These are phyloP conservation scores for Pelagia noctiluca DNA, from an alignment of 30 jellyfish, hydroid and myxozoan species.

Conservation along the genomic window DNA sequence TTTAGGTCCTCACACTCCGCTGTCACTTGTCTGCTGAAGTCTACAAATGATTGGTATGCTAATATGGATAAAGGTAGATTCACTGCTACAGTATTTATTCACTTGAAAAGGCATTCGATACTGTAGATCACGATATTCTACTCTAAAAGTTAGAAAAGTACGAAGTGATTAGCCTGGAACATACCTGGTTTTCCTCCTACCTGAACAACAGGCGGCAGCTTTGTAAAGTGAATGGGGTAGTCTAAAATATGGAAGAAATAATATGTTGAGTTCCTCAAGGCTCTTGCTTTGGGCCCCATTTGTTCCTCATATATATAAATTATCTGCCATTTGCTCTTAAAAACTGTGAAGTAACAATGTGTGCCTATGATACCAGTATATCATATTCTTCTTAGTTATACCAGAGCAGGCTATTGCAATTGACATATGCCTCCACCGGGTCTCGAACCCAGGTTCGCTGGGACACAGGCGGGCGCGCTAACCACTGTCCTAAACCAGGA, in stretches of 20 bases:
- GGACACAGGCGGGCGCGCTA: too few species aligned
- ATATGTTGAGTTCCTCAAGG: constrained; percentile 64
- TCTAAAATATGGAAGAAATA: not conserved
- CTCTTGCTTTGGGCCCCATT: constrained; percentile 47
- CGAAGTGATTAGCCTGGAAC: not conserved
- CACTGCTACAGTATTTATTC: not conserved
- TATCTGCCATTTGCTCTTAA: constrained; percentile 43
- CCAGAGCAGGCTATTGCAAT: too few species aligned
- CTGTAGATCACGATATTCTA: too few species aligned
- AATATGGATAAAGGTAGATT: constrained; percentile 3
- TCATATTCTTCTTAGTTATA: constrained; percentile 24
- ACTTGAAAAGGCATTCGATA: not conserved
- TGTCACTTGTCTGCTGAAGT: constrained; percentile 21
- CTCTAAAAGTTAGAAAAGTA: not conserved
- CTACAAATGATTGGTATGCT: constrained; percentile 40
- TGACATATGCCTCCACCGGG: too few species aligned
- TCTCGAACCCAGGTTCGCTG: too few species aligned
- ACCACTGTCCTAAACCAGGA: too few species aligned
- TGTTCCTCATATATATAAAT: constrained; percentile 32
- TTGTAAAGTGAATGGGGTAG: not conserved
- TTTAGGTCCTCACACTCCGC: constrained; percentile 23
- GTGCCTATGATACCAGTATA: constrained; percentile 43
- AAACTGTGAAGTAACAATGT: constrained; percentile 34
- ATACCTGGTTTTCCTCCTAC: not conserved
- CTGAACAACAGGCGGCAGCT: not conserved